These are phyloP conservation scores for Rhinella marina DNA, from an alignment of 2,797 vertebrate genomes.

Conservation along the genomic window DNA sequence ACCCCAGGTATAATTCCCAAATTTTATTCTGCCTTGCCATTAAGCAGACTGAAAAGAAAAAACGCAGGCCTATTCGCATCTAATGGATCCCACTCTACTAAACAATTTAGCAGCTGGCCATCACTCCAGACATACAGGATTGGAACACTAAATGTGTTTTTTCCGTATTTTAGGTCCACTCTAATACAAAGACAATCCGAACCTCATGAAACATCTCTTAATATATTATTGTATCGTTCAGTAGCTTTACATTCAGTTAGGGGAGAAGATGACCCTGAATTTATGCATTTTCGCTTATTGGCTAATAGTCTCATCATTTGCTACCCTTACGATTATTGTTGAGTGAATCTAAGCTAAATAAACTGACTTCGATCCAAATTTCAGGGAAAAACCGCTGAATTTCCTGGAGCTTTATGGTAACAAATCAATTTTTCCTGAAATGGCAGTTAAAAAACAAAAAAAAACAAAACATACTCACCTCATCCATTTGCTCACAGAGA, in stretches of 20 bases:
- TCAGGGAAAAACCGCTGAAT: too few species aligned
- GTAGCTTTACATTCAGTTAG: background rate
- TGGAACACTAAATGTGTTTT: background rate
- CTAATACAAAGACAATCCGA: background rate
- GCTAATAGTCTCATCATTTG: background rate
- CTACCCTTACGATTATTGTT: background rate
- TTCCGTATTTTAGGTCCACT: background rate
- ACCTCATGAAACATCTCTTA: background rate
- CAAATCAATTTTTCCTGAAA: too few species aligned
- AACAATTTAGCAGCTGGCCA: conserved; percentile 5
- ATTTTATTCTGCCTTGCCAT: conserved; percentile 18
- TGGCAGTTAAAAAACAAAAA: too few species aligned
- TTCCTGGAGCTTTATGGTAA: too few species aligned
- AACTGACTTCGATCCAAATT: too few species aligned
- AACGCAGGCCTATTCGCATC: background rate
- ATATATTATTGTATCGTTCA: background rate
- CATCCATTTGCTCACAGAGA: too few species aligned
- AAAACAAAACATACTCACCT: too few species aligned
- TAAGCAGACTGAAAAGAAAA: conserved; percentile 13
- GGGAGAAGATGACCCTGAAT: background rate
- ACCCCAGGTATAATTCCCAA: conserved; percentile 46
- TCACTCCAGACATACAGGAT: background rate
- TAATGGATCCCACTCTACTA: background rate
- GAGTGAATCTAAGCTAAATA: too few species aligned
- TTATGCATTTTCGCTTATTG: background rate